Conservation (phyloP, 2,797 vertebrate species). For the Clamator glandarius region DNA sequence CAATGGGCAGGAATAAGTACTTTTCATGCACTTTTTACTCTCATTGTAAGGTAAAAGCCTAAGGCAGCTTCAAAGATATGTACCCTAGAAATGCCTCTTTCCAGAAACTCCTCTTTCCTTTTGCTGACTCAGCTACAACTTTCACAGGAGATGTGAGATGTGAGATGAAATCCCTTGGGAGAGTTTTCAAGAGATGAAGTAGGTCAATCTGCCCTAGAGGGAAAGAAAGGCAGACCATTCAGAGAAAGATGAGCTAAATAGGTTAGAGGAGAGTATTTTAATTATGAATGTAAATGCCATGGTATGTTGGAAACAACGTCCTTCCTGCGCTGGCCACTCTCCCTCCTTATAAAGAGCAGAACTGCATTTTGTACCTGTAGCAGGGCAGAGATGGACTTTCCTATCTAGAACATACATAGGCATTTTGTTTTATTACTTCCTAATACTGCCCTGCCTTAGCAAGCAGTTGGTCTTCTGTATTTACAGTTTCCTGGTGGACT, state of each 20-base stretch:
- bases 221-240: neutral
- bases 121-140: neutral
- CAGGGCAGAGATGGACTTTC: neutral
- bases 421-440: neutral
- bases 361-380: neutral
- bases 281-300: neutral
- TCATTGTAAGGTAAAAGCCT: neutral
- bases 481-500: neutral
- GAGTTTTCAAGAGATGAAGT: neutral
- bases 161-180: neutral
- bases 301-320: neutral
- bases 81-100: neutral
- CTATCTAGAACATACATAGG: neutral
- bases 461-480: neutral
- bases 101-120: neutral
- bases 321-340: neutral
- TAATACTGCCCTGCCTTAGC: neutral
- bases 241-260: conserved; percentile 18
- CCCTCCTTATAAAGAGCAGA: neutral
- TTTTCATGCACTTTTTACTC: neutral
- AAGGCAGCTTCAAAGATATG: neutral
- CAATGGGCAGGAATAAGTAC: neutral
- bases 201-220: neutral
- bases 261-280: conserved; percentile 1
- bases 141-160: neutral